A percentile compares a stretch with the other conserved stretches of the same genome.
phyloP scores from a whole-genome alignment of 2,113 vertebrate species.

The Alouatta palliata region DNA sequence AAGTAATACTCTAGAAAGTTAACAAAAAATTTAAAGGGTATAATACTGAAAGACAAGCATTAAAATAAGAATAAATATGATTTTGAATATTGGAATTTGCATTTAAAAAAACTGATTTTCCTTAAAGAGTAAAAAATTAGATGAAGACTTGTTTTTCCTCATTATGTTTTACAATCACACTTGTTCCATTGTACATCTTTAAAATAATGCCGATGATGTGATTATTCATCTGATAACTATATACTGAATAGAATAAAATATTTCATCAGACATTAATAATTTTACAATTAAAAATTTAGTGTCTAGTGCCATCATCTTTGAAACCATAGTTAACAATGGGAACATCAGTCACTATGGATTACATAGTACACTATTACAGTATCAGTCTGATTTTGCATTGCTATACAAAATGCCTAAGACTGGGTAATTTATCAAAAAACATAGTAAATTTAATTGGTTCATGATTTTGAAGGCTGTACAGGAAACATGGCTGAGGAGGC shows the following conservation, averaged over 20 bases:
- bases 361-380: neutral
- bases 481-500: no score
- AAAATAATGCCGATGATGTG: neutral
- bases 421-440: no score
- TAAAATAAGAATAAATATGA: neutral
- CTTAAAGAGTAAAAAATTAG: neutral
- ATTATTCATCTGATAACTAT: neutral
- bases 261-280: neutral
- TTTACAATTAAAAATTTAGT: neutral
- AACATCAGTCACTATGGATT: neutral
- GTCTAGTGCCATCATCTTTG: neutral
- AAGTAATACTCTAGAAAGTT: neutral
- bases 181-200: neutral
- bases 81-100: neutral
- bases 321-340: neutral
- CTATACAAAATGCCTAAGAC: no score
- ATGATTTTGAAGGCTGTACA: no score
- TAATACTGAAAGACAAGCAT: neutral
- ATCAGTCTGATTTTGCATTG: no score
- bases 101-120: neutral
- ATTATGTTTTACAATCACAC: neutral
- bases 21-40: neutral
- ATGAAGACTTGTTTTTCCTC: neutral
- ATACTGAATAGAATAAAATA: neutral
- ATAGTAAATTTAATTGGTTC: no score